phyloP scores from a whole-genome alignment of 2,888 invertebrate genomes.

The Thymelicus acteon region DNA sequence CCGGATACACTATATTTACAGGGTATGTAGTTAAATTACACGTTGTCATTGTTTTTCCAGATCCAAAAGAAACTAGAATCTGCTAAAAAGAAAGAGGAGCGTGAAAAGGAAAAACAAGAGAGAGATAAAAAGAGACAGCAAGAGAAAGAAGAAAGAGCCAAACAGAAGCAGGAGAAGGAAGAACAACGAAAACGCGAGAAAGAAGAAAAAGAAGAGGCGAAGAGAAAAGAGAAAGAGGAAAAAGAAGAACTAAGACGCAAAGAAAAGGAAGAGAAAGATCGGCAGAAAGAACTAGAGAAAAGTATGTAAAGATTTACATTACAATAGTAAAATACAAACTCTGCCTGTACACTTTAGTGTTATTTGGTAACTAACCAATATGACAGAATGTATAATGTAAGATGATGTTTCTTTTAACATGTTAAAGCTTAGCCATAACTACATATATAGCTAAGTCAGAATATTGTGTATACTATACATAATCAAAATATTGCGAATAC shows the following conservation, averaged over 20 bases:
- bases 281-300: conserved; percentile 83
- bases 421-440: too few relatives aligned
- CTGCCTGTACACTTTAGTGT: too few relatives aligned
- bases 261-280: conserved; percentile 82
- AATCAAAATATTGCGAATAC: too few relatives aligned
- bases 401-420: too few relatives aligned
- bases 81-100: conserved; percentile 84
- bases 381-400: too few relatives aligned
- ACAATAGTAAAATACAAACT: too few relatives aligned
- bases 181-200: conserved; percentile 68
- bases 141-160: conserved; percentile 79
- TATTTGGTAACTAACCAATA: too few relatives aligned
- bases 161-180: conserved; percentile 73
- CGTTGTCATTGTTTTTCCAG: conserved; percentile 52
- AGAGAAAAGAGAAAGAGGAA: conserved; percentile 75
- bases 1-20: too few relatives aligned
- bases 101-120: conserved; percentile 77
- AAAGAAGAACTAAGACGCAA: conserved; percentile 82
- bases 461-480: too few relatives aligned
- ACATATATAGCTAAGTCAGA: too few relatives aligned
- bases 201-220: conserved; percentile 77
- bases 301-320: conserved; percentile 55
- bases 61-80: conserved; percentile 84
- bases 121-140: conserved; percentile 71
- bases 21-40: too few relatives aligned